These are phyloP conservation scores for Thyatira batis DNA, from an alignment of 2,888 invertebrate genomes.

Conservation along the genomic window DNA sequence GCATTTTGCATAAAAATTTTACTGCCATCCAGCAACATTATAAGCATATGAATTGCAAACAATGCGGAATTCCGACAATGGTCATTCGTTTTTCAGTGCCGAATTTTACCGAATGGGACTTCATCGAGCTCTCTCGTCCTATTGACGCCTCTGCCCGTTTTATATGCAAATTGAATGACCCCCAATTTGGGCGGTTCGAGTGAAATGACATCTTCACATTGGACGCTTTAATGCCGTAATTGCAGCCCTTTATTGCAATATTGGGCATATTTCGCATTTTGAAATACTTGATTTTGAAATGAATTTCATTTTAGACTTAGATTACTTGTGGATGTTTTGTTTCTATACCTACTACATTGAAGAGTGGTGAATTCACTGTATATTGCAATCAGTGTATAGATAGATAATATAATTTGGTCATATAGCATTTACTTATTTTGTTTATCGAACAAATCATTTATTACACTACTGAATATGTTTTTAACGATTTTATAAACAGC, in stretches of 20 bases:
- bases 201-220: constrained; percentile 60
- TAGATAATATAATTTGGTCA: too few species aligned
- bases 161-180: constrained; percentile 76
- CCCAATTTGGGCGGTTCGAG: constrained; percentile 57
- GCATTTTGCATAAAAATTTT: neutral
- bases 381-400: too few species aligned
- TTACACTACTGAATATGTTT: too few species aligned
- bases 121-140: constrained; percentile 48
- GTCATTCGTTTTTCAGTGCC: constrained; percentile 14
- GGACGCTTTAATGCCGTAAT: constrained; percentile 43
- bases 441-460: too few species aligned
- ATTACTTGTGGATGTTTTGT: constrained; percentile 14
- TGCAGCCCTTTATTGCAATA: constrained; percentile 39
- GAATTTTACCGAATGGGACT: constrained; percentile 13
- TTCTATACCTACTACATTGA: neutral
- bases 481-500: neutral
- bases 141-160: constrained; percentile 61
- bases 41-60: neutral
- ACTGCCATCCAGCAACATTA: neutral
- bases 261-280: constrained; percentile 38
- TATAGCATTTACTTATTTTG: too few species aligned
- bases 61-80: constrained; percentile 12
- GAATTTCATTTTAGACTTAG: constrained; percentile 9
- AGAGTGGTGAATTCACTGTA: too few species aligned
- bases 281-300: constrained; percentile 8